Evolutionary conservation across 2,113 vertebrate species (phyloP).

Genomic region (Grammomys dolichurus): DNA sequence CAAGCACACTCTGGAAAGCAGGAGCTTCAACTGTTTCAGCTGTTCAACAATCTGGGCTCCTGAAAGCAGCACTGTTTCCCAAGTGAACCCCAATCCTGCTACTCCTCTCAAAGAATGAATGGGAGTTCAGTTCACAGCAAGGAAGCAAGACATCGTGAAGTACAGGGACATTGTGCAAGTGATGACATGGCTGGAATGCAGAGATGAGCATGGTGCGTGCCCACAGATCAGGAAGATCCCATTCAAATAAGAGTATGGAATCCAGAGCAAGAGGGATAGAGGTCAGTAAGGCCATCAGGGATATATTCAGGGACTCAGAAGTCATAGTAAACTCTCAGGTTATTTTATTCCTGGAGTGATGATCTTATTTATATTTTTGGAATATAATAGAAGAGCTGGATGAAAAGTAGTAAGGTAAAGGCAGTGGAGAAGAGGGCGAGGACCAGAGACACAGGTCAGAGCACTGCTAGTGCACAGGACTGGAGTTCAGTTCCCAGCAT

Average conservation of each 20-base stretch:
- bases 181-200: rapidly evolving
- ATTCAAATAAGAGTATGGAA: neutral
- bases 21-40: too few species aligned
- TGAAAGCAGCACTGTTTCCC: neutral
- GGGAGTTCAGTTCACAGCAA: neutral
- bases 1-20: neutral
- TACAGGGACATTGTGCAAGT: too few species aligned
- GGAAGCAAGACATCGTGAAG: neutral
- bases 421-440: neutral
- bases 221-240: neutral
- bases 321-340: neutral
- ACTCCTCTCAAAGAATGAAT: neutral
- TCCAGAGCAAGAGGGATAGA: neutral
- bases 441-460: neutral
- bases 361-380: neutral
- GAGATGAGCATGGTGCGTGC: neutral
- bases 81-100: neutral
- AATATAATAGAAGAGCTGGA: neutral
- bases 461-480: neutral
- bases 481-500: too few species aligned
- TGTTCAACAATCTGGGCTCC: neutral
- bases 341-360: neutral
- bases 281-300: rapidly evolving
- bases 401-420: neutral
- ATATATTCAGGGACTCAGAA: neutral